Evolutionary conservation across 92 coral and sea anemone genomes (phyloP).

Genomic region (Muricea muricata): DNA sequence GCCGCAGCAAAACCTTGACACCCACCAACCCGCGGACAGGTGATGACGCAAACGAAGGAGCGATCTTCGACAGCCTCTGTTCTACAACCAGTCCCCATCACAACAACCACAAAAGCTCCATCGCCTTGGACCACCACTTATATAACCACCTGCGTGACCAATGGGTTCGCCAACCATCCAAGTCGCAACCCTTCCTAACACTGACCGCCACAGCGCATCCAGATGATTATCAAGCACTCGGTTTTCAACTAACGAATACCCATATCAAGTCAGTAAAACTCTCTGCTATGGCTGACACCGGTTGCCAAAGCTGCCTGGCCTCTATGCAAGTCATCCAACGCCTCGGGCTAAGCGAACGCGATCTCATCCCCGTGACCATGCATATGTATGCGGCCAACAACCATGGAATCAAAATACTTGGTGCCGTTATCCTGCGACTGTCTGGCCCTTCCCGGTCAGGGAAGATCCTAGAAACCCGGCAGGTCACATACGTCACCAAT

Average conservation of each 20-base stretch:
- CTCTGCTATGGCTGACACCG: constrained; percentile 74
- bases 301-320: constrained; percentile 72
- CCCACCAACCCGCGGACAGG: neutral
- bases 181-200: constrained; percentile 66
- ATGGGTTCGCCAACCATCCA: constrained; percentile 55
- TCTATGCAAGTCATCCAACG: constrained; percentile 24
- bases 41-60: constrained; percentile 32
- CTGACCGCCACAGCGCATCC: constrained; percentile 59
- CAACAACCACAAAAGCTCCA: constrained; percentile 21
- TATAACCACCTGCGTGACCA: constrained; percentile 55
- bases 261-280: constrained; percentile 33
- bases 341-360: neutral
- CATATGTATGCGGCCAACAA: constrained; percentile 43
- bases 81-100: constrained; percentile 38
- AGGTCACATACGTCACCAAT: constrained; percentile 17
- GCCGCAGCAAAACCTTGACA: constrained; percentile 59
- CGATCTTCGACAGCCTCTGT: constrained; percentile 66
- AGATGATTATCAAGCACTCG: constrained; percentile 61
- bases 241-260: constrained; percentile 50
- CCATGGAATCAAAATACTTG: constrained; percentile 21
- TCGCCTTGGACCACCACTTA: constrained; percentile 68
- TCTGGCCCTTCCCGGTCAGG: constrained; percentile 1
- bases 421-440: constrained; percentile 9
- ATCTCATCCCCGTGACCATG: constrained; percentile 30
- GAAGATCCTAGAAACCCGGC: constrained; percentile 3